Evolutionary conservation across 2,113 vertebrate species (phyloP).

Genomic region (Rhadina sibilatrix): DNA sequence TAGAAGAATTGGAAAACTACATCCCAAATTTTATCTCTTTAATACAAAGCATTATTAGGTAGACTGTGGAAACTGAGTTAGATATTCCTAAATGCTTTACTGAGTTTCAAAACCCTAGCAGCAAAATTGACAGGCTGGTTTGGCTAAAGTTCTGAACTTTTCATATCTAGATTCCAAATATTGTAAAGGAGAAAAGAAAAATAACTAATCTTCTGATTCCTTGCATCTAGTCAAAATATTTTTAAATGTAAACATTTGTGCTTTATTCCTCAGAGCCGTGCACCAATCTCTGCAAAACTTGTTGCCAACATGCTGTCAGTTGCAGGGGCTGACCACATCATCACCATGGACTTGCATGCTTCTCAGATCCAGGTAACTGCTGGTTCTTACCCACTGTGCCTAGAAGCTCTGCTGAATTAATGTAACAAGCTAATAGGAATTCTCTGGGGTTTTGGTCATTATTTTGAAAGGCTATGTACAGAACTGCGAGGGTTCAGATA

Average conservation of each 20-base stretch:
- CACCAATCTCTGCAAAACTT: constrained; percentile 95
- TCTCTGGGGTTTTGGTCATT: neutral
- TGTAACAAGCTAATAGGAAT: neutral
- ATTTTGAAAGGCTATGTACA: neutral
- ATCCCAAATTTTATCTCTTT: neutral
- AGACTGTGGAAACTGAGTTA: neutral
- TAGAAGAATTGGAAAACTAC: neutral
- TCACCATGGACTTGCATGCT: constrained; percentile 97
- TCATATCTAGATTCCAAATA: neutral
- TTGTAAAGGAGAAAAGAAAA: neutral
- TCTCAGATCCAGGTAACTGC: constrained; percentile 91
- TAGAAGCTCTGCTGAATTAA: neutral
- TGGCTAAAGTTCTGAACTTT: neutral
- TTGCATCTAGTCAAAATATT: neutral
- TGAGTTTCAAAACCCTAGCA: neutral
- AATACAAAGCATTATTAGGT: neutral
- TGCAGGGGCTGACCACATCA: constrained; percentile 94
- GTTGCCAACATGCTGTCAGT: constrained; percentile 97
- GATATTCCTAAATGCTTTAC: neutral
- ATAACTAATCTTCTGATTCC: neutral
- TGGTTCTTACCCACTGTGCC: neutral
- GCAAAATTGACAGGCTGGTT: neutral
- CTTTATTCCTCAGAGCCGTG: constrained; percentile 84
- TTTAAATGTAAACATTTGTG: neutral
- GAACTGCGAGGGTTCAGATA: neutral